Evolutionary conservation across 2,797 vertebrate genomes (phyloP).

Genomic region (Megaceryle alcyon): DNA sequence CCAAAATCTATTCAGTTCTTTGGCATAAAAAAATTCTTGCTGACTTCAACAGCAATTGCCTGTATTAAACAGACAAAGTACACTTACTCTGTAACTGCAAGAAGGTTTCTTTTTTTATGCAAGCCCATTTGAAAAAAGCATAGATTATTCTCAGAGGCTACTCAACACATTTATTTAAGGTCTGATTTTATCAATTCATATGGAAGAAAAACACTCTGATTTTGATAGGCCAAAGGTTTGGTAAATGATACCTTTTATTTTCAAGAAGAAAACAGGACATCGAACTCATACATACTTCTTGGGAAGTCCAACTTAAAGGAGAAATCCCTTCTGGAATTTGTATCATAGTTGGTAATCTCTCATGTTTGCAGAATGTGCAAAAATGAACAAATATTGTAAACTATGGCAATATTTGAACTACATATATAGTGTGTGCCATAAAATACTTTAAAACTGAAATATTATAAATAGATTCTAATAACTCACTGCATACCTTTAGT

Average conservation of each 20-base stretch:
- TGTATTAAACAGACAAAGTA: background rate
- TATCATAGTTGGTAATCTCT: background rate
- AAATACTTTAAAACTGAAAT: background rate
- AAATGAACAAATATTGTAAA: background rate
- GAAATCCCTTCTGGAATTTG: background rate
- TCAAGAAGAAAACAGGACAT: background rate
- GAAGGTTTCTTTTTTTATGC: background rate
- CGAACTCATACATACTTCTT: background rate
- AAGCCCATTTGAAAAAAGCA: background rate
- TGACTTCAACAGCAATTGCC: slow-evolving; percentile 12
- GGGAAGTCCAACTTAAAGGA: background rate
- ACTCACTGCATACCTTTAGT: background rate
- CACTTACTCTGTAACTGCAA: background rate
- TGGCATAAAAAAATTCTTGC: background rate
- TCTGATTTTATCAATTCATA: background rate
- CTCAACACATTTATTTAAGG: background rate
- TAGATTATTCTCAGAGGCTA: background rate
- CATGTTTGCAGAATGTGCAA: background rate
- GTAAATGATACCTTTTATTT: background rate
- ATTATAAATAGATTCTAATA: background rate
- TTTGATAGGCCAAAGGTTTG: background rate
- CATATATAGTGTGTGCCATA: background rate
- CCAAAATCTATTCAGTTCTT: slow-evolving; percentile 30
- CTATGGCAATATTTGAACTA: background rate
- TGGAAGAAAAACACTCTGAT: background rate